Evolutionary conservation across 2,113 vertebrate genomes (phyloP), one percentile per base, ranked within the genome.

Genomic region (Natator depressus): DNA sequence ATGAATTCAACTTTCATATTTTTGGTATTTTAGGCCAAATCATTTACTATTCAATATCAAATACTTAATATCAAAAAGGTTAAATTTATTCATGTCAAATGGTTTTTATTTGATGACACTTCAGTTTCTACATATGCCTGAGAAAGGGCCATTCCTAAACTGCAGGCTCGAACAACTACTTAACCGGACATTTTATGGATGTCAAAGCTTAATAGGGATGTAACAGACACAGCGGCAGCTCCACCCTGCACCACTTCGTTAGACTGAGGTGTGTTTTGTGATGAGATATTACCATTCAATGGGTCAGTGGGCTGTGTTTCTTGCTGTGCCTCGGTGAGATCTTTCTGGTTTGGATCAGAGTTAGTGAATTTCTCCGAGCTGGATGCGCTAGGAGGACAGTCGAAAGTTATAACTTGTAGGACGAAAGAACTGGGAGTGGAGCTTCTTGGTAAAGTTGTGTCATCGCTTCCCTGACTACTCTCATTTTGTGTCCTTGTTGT

Each of bases 401-500:
- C 94, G 12, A 91, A 89, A 88, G 91, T 95, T 93, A 97, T 95
- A 90, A 92, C 93, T 94, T 91, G 95, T 89, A 94, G 87, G 10
- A 94, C 88, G 89, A 97, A 96, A 53, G 84, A 81, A 85, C 95
- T 91, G 90, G 89, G 88, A 97, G 92, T 49, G 94, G 89, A 95
- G 85, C 65, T 20, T 55, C 53, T 50, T 49, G 57, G 51, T 50
- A 46, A 81, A 87, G 17, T 3, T 87, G 93, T 57, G 91, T 46
- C 89, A 88, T 93, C 84, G 1, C 84, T 96, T 90, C 92, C 92
- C 94, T 97, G 96, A 96, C 92, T 94, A 89, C 80, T 97, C 96
- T 96, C 88, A 94, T 78, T 87, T 93, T 96, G 87, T 96, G 51
- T 92, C n/a, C 79, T 80, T 92, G 72, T 96, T 94, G 87, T 65